phyloP scores from a whole-genome alignment of 2,797 vertebrate genomes.

The Amazonetta brasiliensis region DNA sequence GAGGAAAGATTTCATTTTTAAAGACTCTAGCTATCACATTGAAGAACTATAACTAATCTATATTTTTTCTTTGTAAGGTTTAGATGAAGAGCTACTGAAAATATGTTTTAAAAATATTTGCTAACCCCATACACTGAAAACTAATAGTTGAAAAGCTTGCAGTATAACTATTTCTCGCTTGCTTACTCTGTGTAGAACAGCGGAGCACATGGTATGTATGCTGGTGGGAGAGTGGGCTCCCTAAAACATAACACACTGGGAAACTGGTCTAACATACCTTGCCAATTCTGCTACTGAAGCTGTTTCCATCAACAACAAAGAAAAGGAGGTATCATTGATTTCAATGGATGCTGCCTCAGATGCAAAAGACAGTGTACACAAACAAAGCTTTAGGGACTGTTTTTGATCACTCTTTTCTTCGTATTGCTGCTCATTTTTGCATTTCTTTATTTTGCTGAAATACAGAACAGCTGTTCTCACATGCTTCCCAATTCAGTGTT shows the following conservation, averaged over 20 bases:
- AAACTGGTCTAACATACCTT: not conserved
- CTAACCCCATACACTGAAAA: not conserved
- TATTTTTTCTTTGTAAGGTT: not conserved
- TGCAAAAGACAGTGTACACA: slow-evolving; percentile 11
- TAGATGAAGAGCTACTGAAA: not conserved
- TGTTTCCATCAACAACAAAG: slow-evolving; percentile 20
- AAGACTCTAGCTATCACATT: not conserved
- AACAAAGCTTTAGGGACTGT: slow-evolving; percentile 36
- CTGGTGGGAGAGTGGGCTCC: not conserved
- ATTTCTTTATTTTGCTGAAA: slow-evolving; percentile 35
- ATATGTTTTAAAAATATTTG: not conserved
- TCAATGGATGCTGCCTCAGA: slow-evolving; percentile 11
- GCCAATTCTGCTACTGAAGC: slow-evolving; percentile 58
- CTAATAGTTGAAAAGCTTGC: not conserved
- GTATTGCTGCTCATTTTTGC: not conserved
- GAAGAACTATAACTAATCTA: not conserved
- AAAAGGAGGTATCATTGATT: slow-evolving; percentile 44
- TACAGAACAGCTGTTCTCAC: slow-evolving; percentile 42
- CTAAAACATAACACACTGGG: not conserved
- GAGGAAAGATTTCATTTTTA: not conserved
- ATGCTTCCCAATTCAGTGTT: slow-evolving; percentile 10
- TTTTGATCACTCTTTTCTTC: slow-evolving; percentile 12
- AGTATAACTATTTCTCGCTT: not conserved
- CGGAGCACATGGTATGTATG: not conserved
- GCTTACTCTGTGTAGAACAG: not conserved